phyloP scores from a whole-genome alignment of 2,888 invertebrate genomes.

The Gari tellinella region DNA sequence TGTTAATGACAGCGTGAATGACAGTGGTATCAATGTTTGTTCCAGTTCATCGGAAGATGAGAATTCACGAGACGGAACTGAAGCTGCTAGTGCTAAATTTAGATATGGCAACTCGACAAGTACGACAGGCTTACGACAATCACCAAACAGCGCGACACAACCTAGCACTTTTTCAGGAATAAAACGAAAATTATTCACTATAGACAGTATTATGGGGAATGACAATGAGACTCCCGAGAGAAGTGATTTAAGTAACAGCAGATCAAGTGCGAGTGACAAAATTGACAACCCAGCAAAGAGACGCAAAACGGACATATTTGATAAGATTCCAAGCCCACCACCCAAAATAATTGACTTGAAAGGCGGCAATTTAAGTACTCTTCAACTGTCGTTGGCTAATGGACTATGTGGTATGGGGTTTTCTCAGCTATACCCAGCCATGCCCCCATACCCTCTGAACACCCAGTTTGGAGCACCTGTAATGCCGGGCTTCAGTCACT shows the following conservation, averaged over 20 bases:
- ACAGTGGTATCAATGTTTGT: constrained; percentile 68
- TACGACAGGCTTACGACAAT: background rate
- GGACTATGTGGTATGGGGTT: constrained; percentile 62
- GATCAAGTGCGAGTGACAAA: constrained; percentile 7
- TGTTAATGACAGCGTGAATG: constrained; percentile 33
- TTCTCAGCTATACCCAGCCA: constrained; percentile 39
- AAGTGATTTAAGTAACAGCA: constrained; percentile 2
- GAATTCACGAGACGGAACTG: constrained; percentile 57
- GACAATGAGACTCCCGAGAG: constrained; percentile 26
- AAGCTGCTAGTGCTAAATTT: constrained; percentile 34
- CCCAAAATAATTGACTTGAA: constrained; percentile 81
- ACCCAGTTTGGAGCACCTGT: constrained; percentile 28
- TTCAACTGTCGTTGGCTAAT: constrained; percentile 68
- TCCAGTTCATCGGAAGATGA: constrained; percentile 65
- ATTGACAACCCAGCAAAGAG: constrained; percentile 54
- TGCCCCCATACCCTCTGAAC: constrained; percentile 25
- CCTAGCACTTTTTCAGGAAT: constrained; percentile 37
- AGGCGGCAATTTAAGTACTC: constrained; percentile 65
- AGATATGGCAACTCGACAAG: no score
- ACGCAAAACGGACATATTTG: constrained; percentile 77
- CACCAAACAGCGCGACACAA: background rate
- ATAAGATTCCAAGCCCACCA: constrained; percentile 81
- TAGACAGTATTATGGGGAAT: constrained; percentile 79
- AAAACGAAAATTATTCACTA: constrained; percentile 72
- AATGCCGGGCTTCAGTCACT: constrained; percentile 12